Conservation (phyloP, 2,888 invertebrate species). For the Lamellibrachia columna region DNA sequence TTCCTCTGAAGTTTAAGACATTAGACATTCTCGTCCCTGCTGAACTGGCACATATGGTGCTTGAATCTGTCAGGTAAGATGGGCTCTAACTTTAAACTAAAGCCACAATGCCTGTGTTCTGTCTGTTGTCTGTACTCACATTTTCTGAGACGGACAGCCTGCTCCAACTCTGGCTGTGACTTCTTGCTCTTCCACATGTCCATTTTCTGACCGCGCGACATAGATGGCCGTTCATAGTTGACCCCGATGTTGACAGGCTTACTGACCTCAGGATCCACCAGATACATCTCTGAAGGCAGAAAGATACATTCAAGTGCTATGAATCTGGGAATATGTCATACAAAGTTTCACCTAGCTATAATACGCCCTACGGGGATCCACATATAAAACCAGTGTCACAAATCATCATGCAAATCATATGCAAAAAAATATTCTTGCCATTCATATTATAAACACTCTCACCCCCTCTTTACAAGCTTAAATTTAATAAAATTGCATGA, state of each 20-base stretch:
- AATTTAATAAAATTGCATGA: no score
- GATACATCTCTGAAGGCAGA: slow-evolving; percentile 8
- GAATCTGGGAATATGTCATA: no score
- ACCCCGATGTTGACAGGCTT: slow-evolving; percentile 34
- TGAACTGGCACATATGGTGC: no score
- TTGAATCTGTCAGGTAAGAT: background rate
- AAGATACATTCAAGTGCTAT: background rate
- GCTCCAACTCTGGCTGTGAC: slow-evolving; percentile 34
- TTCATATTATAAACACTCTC: no score
- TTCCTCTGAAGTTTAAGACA: no score
- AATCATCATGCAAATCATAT: no score
- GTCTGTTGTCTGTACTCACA: slow-evolving; percentile 29
- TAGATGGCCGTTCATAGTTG: background rate
- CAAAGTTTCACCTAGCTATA: background rate
- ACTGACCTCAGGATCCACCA: background rate
- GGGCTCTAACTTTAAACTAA: background rate
- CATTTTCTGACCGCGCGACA: background rate
- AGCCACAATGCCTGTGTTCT: background rate
- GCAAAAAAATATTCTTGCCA: no score
- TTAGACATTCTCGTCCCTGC: no score
- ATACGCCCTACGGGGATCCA: background rate
- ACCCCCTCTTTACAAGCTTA: no score
- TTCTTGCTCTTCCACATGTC: slow-evolving; percentile 19
- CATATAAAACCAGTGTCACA: background rate
- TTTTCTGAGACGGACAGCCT: slow-evolving; percentile 33